Base-by-base conservation (phyloP, 2,888 invertebrate genomes). In the Adineta ricciae region DNA sequence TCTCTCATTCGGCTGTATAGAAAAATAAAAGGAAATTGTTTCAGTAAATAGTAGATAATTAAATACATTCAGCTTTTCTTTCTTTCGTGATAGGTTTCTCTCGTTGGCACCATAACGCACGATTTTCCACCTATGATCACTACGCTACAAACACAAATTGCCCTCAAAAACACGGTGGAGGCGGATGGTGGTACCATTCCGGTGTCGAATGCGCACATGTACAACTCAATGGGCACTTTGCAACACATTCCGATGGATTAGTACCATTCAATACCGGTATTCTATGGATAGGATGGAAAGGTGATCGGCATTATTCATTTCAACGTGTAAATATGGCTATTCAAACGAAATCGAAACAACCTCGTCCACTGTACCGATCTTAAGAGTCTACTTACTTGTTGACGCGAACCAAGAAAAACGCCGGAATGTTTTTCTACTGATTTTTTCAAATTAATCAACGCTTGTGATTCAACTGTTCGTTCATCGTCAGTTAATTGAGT, bases 391-490 rank as follows among this genome's bases (percentile, higher is more conserved):
- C 41, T 41, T 78, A 78, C 78, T 78, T 78, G 78, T 41, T 78
- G 78, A 38, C 78, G 78, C 41, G 78, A 78, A 32, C 78, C 78
- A 38, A 78, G 14, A 41, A 78, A 78, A 41, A 24, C 41, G 21
- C 41, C 78, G 38, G 78, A 78, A 78, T 78, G 78, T 78, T 78
- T 78, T 78, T 78, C 78, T n/a, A 41, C 78, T 21, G 78, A 38
- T 78, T 78, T 78, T 41, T 78, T 78, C 19, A 78, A 78, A 78
- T 78, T 78, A n/a, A 41, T 78, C 41, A 78, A 41, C 11, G 78
- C 78, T 78, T 38, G 38, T 21, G 78, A 78, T 78, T 78, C 78
- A 41, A 41, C 24, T 41, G n/a, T 78, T 41, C 78, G 78, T 78
- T 78, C 78, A 78, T 78, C 78, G 36, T 78, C 78, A 7, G 78